phyloP scores from a whole-genome alignment of 2,797 vertebrate species.

The Halcyon badia region DNA sequence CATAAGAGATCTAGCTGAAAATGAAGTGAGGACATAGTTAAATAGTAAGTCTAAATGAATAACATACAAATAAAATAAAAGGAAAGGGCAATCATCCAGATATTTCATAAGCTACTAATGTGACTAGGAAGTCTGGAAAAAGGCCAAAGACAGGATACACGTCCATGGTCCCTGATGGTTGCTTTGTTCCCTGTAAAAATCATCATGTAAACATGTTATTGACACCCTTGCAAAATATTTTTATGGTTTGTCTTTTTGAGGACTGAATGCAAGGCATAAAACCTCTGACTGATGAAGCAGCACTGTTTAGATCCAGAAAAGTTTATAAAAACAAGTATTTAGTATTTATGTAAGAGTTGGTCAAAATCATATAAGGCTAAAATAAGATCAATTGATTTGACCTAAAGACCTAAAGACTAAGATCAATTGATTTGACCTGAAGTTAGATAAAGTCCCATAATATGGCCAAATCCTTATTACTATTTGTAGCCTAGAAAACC shows the following conservation, averaged over 20 bases:
- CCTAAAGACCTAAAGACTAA: neutral
- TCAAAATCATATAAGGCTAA: neutral
- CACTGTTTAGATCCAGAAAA: neutral
- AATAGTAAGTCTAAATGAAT: neutral
- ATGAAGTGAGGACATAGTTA: neutral
- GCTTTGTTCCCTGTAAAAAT: neutral
- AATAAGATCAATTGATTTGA: neutral
- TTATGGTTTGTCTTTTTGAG: neutral
- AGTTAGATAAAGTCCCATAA: neutral
- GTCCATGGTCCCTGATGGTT: neutral
- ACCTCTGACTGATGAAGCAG: neutral
- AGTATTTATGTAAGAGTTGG: neutral
- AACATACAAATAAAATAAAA: neutral
- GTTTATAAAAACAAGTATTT: neutral
- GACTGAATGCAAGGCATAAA: neutral
- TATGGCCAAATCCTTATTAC: neutral
- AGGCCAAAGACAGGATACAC: neutral
- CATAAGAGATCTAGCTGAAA: neutral
- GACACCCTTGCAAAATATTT: neutral
- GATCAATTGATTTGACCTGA: neutral
- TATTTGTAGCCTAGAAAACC: neutral
- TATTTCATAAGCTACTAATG: neutral
- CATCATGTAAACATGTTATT: neutral
- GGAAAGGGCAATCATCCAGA: neutral
- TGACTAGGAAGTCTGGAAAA: neutral